Evolutionary conservation across 1,140 invertebrate species (phyloP).

Genomic region (Colletes gigas): DNA sequence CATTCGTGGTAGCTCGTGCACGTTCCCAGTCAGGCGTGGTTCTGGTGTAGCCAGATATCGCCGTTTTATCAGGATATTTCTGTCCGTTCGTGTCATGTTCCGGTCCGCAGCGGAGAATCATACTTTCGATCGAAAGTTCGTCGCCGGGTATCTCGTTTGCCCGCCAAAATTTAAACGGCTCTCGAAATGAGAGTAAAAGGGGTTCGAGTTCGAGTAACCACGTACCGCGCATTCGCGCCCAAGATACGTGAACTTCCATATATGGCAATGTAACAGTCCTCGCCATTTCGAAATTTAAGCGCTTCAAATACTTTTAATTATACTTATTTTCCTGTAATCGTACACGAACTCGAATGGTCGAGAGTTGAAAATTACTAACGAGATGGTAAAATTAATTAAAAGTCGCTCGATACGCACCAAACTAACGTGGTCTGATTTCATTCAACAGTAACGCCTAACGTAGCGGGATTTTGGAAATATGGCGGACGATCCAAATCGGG

Average conservation of each 20-base stretch:
- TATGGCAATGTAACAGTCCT: not conserved
- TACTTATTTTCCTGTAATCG: not conserved
- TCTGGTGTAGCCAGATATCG: slow-evolving; percentile 28
- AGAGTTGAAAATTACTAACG: not conserved
- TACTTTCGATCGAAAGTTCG: slow-evolving; percentile 24
- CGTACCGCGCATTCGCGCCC: slow-evolving; percentile 16
- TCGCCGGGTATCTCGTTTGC: slow-evolving; percentile 33
- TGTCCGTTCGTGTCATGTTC: not conserved
- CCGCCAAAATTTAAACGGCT: slow-evolving; percentile 45
- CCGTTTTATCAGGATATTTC: slow-evolving; percentile 38
- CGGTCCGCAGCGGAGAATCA: not conserved
- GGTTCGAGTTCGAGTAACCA: slow-evolving; percentile 20
- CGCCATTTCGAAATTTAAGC: not conserved
- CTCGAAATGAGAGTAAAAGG: slow-evolving; percentile 8
- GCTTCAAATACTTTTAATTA: not conserved
- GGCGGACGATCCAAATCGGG: slow-evolving; percentile 71
- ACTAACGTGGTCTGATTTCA: not conserved
- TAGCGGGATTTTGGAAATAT: slow-evolving; percentile 55
- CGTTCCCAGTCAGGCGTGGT: slow-evolving; percentile 56
- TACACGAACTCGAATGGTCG: not conserved
- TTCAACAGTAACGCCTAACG: not conserved
- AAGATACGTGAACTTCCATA: not conserved
- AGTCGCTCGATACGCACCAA: not conserved
- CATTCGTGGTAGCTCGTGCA: slow-evolving; percentile 44
- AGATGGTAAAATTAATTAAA: not conserved